Base-by-base conservation (phyloP, 1,140 invertebrate species). In the Zophobas morio region DNA sequence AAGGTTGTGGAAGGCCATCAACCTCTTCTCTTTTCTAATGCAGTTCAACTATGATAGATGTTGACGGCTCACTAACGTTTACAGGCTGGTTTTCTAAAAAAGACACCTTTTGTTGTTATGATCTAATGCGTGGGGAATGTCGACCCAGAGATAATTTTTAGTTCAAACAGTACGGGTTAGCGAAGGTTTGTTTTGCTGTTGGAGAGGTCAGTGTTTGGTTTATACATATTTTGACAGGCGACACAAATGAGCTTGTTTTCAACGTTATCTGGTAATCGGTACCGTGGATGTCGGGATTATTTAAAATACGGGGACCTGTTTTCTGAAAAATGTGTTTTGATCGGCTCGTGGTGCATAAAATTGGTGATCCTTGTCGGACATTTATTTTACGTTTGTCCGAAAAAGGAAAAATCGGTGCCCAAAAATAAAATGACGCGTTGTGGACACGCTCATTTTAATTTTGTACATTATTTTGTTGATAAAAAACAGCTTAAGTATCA, bases 1-100 rank as follows among this genome's bases (percentile, higher is more conserved):
- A 73, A 73, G 71, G 71, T 56, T 73, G 71, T 33, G 6, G 0
- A 37, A 47, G 70, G 71, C 49, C 71, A 36, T 73, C 71, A 47
- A 73, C 71, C 71, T 73, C 51, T 20, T 20, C 20, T 20, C 20
- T 20, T 20, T 20, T 20, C 20, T 20, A 20, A 2, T 6, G 35
- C 39, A 20, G 49, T 51, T 51, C 49, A 51, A 20, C 49, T 51
- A 51, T 66, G 60, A 66, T 66, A 37, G 60, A 66, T 66, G 60
- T 32, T 60, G 56, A 35, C 60, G 39, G 39, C 37, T 20, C 20
- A 39, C 42, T 4, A 46, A 46, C 42, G 42, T 46, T 51, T 51
- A 51, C 2, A 20, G n/a, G 3, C 49, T 42, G 8, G 8, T 32
- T 66, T 66, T 36, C n/a, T 5, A 40, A 66, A 66, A 66, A 66